Evolutionary conservation across 2,797 vertebrate genomes (phyloP).

Genomic region (Monodelphis domestica): DNA sequence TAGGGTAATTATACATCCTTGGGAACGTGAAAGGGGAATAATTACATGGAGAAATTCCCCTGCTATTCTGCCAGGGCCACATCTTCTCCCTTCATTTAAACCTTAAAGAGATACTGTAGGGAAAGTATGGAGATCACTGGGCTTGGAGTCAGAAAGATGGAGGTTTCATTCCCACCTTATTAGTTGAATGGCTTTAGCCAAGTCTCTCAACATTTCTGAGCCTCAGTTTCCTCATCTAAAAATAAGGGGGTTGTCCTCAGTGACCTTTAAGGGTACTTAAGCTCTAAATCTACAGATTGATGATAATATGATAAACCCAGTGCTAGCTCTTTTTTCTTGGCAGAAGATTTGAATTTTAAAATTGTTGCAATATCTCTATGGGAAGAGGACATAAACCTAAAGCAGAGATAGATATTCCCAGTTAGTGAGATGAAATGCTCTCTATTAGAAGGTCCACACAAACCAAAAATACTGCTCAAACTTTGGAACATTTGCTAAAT

Average conservation of each 20-base stretch:
- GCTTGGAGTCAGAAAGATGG: not conserved
- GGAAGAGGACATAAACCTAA: not conserved
- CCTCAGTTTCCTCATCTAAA: not conserved
- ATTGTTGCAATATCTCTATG: not conserved
- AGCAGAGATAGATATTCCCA: not conserved
- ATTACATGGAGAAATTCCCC: constrained; percentile 19
- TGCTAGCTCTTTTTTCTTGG: constrained; percentile 7
- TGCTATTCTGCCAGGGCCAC: not conserved
- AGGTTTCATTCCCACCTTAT: not conserved
- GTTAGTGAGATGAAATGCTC: not conserved
- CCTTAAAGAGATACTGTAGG: not conserved
- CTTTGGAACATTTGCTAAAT: not conserved
- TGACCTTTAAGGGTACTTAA: not conserved
- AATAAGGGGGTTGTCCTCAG: not conserved
- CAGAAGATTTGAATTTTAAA: constrained; percentile 28
- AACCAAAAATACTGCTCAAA: not conserved
- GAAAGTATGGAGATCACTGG: not conserved
- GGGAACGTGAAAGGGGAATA: constrained; percentile 26
- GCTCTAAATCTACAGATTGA: not conserved
- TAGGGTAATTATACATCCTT: not conserved
- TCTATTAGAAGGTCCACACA: not conserved
- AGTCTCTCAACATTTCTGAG: not conserved
- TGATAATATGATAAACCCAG: not conserved
- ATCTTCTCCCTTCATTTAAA: not conserved
- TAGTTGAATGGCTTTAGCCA: not conserved